Base-by-base conservation (phyloP, 2,797 vertebrate species). In the Thaleichthys pacificus region DNA sequence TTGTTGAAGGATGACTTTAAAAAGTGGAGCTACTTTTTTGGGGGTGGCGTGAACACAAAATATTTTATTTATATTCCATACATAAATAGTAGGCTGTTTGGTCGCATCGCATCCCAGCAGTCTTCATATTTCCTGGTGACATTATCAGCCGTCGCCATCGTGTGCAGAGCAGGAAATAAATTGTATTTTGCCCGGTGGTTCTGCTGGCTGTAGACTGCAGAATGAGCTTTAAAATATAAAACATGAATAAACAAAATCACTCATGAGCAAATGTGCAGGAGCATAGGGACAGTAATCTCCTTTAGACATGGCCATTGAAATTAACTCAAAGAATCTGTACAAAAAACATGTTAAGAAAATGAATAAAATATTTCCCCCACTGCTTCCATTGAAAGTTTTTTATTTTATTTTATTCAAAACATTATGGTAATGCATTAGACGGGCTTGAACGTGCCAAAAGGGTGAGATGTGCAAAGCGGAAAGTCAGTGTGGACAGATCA, bases 171-270 rank as follows among this genome's bases (percentile, higher is more conserved):
- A 74, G 86, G 91, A 92, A 94, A 91, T 93, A 94, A 94, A 94
- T 94, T 93, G 90, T 91, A 89, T 93, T 93, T 93, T 89, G 85
- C 87, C 89, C 76, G 75, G 82, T 85, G 90, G 89, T 91, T 93
- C 84, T 87, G 84, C 84, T 42, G 86, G 90, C 89, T 89, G 87
- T 82, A 89, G 89, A 88, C 83, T 74, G 86, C 87, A 87, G 87
- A 87, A 91, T 87, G 81, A 91, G 90, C 87, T 92, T 89, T 92
- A 91, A 90, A 92, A 93, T 93, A 93, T 93, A 93, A 93, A 93
- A 93, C 91, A 92, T 93, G 92, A 93, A 93, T 93, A 93, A 93
- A 93, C 91, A 93, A 93, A 93, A 92, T 93, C 89, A 91, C 90
- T 93, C 91, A 93, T 93, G 91, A 92, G 91, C 87, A 92, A 91